Base-by-base conservation (phyloP, 2,797 vertebrate genomes). In the Tadarida brasiliensis region DNA sequence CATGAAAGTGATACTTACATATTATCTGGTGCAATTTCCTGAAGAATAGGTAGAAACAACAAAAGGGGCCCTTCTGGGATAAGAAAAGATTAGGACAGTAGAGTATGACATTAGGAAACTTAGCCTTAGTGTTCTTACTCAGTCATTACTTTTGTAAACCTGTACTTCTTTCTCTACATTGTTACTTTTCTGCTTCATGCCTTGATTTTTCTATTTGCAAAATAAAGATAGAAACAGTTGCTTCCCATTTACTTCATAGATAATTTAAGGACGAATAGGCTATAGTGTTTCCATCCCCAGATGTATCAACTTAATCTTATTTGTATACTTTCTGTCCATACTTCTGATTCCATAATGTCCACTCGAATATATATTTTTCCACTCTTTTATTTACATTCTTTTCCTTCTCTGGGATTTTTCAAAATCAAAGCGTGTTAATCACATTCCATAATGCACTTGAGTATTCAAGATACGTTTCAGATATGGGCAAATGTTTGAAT, bases 351-450 rank as follows among this genome's bases (percentile, higher is more conserved):
- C 22, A 74, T 94, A 94, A 94, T 96, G 83, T 94, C 63, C 82
- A 87, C 26, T 65, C 86, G 28, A 94, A 47, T 94, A 33, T 92
- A 44, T 87, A 28, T 87, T 70, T 70, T 85, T 78, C 19, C 68
- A 93, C 96, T 96, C 81, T 89, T 94, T 84, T 96, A 90, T 97
- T 97, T 97, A 88, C 90, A 96, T 96, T 97, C 82, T 95, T 97
- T 95, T 96, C 63, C 83, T 92, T 97, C 70, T 88, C 94, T 97
- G 90, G 88, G 61, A 39, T 87, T 95, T 97, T 96, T 96, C 82
- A 95, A 91, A 96, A 96, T 97, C 95, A 96, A 96, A 97, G 92
- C 19, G 63, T 94, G 90, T 93, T 96, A 95, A 92, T 94, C 80
- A 96, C 90, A 94, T 97, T 96, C 77, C 95, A 95, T 94, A 95